Evolutionary conservation across 2,888 invertebrate genomes (phyloP).

Genomic region (Dorcus hopei): DNA sequence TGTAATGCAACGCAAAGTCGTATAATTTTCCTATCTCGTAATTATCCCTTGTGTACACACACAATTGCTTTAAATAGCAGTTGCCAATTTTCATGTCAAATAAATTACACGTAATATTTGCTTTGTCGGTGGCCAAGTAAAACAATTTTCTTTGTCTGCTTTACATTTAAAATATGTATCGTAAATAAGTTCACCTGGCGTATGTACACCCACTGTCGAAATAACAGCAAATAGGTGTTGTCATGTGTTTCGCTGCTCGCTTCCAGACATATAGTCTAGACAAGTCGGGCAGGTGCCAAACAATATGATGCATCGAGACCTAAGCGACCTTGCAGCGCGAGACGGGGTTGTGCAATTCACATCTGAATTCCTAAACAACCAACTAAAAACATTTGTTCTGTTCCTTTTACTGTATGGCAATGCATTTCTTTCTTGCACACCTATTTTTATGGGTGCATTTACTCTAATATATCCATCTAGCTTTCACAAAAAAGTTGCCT

Average conservation of each 20-base stretch:
- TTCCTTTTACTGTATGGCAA: not conserved
- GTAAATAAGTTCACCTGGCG: conserved; percentile 7
- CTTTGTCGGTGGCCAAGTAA: not conserved
- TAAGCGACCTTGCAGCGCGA: conserved; percentile 15
- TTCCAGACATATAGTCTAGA: conserved; percentile 32
- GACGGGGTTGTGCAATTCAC: conserved; percentile 11
- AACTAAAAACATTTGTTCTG: not conserved
- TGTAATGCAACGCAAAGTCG: too few species aligned
- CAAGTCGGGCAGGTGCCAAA: conserved; percentile 33
- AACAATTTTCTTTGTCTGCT: conserved; percentile 9
- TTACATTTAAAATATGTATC: conserved; percentile 5
- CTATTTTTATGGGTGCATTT: too few species aligned
- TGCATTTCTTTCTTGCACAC: too few species aligned
- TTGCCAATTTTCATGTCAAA: conserved; percentile 1
- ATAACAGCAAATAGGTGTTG: conserved; percentile 13
- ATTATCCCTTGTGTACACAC: not conserved
- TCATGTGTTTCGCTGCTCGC: conserved; percentile 26
- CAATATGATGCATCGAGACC: conserved; percentile 32
- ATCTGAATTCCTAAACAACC: conserved; percentile 9
- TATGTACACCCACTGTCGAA: conserved; percentile 6
- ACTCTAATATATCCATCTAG: too few species aligned
- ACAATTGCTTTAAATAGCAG: not conserved
- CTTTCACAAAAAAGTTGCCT: too few species aligned
- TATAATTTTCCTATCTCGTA: not conserved
- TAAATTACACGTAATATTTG: not conserved